Base-by-base conservation (phyloP, 2,888 invertebrate genomes). In the Diaperis boleti region DNA sequence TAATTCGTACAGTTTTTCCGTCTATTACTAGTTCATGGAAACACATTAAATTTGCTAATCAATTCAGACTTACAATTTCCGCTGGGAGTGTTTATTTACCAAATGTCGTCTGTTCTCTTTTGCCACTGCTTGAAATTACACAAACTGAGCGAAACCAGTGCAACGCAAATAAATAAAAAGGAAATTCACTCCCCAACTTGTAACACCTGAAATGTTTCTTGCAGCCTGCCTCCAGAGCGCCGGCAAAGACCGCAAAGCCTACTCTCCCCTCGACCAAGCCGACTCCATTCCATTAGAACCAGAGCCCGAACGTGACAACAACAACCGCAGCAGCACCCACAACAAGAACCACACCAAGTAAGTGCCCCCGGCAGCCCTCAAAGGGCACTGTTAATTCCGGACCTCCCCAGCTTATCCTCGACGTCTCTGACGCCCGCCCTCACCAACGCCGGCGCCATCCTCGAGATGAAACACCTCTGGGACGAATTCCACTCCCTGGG, bases 401-500 rank as follows among this genome's bases (percentile, higher is more conserved):
- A 20, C 6, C 20, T 20, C 20, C 20, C 26, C 26, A 3, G 6
- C n/a, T 26, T 26, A 26, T 20, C 6, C 6, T 20, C 6, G n/a
- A 26, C n/a, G 26, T 26, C 26, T n/a, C 26, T 5, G 4, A 20
- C 96, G 79, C 89, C 92, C 0, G 92, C 94, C 44, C 85, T 98
- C 44, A 72, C 70, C 15, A 76, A 78, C 47, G 92, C 94, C 41
- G 88, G 89, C 0, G 94, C 92, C 0, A 88, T 92, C 0, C 83
- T 98, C 35, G 97, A 98, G 81, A 92, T 96, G 81, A 92, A 96
- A 72, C 89, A 92, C 0, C 85, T 98, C 5, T 98, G 97, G 97
- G 93, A 96, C 76, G 95, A 94, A 81, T 98, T 98, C 82, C 94
- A 98, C 82, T 93, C 94, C 71, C 87, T 97, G 22, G 96, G 96